Percentiles rank a stretch among this genome's conserved stretches.
These are phyloP conservation scores for Taphrorychus bicolor DNA, from an alignment of 2,888 invertebrate genomes.

Conservation along the genomic window DNA sequence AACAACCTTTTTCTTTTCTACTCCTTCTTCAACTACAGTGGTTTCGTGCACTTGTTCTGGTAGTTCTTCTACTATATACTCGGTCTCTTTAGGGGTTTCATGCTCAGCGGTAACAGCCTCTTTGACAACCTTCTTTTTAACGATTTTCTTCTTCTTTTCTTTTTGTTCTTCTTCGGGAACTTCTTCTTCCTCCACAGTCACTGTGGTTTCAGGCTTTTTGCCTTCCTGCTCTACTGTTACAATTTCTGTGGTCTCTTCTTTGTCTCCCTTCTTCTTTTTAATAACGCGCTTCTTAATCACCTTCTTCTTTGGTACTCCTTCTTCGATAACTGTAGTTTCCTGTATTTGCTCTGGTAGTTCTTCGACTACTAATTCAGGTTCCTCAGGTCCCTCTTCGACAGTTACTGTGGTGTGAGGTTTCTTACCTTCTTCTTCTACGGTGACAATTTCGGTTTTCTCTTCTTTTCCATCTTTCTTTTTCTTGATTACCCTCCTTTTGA, in stretches of 20 bases:
- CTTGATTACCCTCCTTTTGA: conserved; percentile 54
- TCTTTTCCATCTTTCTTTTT: conserved; percentile 49
- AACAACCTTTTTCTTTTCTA: too few species aligned
- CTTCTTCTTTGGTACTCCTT: conserved; percentile 42
- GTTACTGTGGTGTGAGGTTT: conserved; percentile 49
- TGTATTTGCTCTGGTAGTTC: conserved; percentile 49
- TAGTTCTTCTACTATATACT: too few species aligned
- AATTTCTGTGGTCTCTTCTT: conserved; percentile 53
- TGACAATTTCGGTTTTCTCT: conserved; percentile 51
- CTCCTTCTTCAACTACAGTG: too few species aligned
- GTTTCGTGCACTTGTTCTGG: too few species aligned
- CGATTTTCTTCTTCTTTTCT: conserved; percentile 50
- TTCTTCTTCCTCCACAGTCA: conserved; percentile 54
- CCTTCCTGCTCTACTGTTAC: conserved; percentile 42
- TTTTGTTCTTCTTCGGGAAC: conserved; percentile 49
- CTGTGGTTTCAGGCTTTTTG: conserved; percentile 51
- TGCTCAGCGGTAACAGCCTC: conserved; percentile 53
- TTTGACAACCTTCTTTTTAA: conserved; percentile 46
- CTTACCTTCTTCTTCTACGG: conserved; percentile 54
- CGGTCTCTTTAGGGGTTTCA: too few species aligned
- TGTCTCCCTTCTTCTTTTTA: conserved; percentile 57
- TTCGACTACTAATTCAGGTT: conserved; percentile 42
- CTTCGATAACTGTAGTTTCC: conserved; percentile 41
- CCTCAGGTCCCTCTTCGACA: conserved; percentile 43
- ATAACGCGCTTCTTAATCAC: conserved; percentile 57